These are phyloP conservation scores for Myrmecobius fasciatus DNA, from an alignment of 2,113 vertebrate genomes.

Conservation along the genomic window DNA sequence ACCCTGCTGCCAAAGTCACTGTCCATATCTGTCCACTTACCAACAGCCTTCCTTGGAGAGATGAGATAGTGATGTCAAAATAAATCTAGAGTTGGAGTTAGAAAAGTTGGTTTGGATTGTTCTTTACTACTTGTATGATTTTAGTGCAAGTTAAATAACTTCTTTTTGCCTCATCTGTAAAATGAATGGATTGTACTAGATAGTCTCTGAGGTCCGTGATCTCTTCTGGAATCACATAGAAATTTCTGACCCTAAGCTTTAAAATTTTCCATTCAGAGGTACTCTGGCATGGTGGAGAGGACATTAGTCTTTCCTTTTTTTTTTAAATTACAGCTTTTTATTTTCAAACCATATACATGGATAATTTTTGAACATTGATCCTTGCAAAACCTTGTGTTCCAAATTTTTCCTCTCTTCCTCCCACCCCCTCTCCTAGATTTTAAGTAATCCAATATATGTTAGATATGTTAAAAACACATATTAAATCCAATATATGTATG, in stretches of 20 bases:
- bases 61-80: background rate
- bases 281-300: background rate
- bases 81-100: background rate
- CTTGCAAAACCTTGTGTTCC: too few species aligned
- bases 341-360: too few species aligned
- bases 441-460: too few species aligned
- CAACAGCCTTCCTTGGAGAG: background rate
- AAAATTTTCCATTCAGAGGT: background rate
- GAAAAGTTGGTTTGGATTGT: background rate
- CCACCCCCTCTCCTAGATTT: too few species aligned
- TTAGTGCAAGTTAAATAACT: background rate
- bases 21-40: background rate
- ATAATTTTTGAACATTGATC: too few species aligned
- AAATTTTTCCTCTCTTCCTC: too few species aligned
- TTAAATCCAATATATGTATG: too few species aligned
- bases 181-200: background rate
- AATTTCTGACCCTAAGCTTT: background rate
- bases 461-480: too few species aligned
- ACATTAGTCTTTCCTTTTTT: background rate
- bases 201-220: background rate
- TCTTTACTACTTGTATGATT: background rate
- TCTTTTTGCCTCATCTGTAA: background rate
- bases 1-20: background rate
- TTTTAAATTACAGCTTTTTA: too few species aligned
- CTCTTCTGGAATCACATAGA: background rate